phyloP scores from a whole-genome alignment of 1,140 invertebrate species.

The Drosophila sucinea region DNA sequence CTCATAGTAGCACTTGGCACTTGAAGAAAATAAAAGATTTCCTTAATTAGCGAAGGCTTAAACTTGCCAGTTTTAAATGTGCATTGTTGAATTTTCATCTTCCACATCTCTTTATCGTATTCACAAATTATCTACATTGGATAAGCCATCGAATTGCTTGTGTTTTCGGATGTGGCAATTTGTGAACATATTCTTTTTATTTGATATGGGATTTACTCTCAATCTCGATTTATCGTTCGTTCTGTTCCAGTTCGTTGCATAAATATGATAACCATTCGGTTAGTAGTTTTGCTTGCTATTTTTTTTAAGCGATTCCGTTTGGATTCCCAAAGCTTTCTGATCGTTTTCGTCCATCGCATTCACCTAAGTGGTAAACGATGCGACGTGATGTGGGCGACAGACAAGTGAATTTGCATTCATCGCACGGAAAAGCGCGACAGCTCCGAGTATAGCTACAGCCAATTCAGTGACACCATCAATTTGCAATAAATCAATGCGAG shows the following conservation, averaged over 20 bases:
- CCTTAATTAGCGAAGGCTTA: no score
- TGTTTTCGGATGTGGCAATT: no score
- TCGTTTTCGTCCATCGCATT: not conserved
- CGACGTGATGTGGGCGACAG: slow-evolving; percentile 52
- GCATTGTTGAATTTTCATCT: no score
- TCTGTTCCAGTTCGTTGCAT: not conserved
- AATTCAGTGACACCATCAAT: slow-evolving; percentile 72
- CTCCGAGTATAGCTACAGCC: slow-evolving; percentile 33
- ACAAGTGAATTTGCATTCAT: slow-evolving; percentile 14
- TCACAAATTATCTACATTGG: no score
- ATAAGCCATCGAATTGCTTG: no score
- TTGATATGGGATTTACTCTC: no score
- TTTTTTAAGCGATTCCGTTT: slow-evolving; percentile 30
- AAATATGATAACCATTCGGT: not conserved
- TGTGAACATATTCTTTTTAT: no score
- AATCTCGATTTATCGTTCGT: not conserved
- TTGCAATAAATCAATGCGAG: slow-evolving; percentile 70
- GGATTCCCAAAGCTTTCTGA: not conserved
- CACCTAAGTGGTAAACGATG: slow-evolving; percentile 61
- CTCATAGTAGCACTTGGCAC: no score
- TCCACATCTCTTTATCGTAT: no score
- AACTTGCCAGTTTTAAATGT: no score
- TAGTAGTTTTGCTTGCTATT: not conserved
- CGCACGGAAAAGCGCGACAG: slow-evolving; percentile 60
- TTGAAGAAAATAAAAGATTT: no score